Evolutionary conservation across 1,140 invertebrate species (phyloP), one percentile per base, ranked within the genome.

Genomic region (Vollenhovia emeryi): DNA sequence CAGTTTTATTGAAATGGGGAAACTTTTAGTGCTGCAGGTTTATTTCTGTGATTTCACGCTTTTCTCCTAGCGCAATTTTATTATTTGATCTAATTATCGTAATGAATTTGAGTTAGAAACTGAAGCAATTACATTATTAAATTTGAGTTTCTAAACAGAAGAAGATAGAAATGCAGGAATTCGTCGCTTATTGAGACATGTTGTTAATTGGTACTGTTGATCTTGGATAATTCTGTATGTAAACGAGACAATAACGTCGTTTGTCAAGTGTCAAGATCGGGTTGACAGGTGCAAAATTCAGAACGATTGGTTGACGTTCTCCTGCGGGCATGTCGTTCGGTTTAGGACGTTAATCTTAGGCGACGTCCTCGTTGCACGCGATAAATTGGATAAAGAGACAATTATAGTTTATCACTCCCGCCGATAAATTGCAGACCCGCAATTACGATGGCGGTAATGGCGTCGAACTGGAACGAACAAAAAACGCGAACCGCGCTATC

Each of bases 321-420:
- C 33, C 48, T 15, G 64, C 78, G 36, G 21, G 64, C 18, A 66
- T 55, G 50, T 21, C n/a, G 11, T 30, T 57, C 21, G 21, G 48
- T 55, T 24, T 66, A 40, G 27, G 3, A 13, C 66, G 48, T 82
- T 82, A 43, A 73, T 82, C 48, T 82, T 71, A 1, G 21, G 4
- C 43, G 48, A 82, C 66, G 50, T 71, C 4, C 48, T 68, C 50
- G 50, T 57, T 48, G 48, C 36, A 33, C 33, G 15, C 5, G 36
- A 68, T 82, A 82, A 82, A 82, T 57, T 57, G 66, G 33, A 82
- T 82, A 82, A 71, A 57, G 33, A 68, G 66, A 71, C 78, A 82
- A 71, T 82, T 82, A 80, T 55, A 57, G 62, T 69, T 69, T 68
- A 82, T 82, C 50, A 68, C 15, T 57, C 36, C 3, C 15, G 76